Evolutionary conservation across 2,113 vertebrate genomes (phyloP).

Genomic region (Fukomys damarensis): DNA sequence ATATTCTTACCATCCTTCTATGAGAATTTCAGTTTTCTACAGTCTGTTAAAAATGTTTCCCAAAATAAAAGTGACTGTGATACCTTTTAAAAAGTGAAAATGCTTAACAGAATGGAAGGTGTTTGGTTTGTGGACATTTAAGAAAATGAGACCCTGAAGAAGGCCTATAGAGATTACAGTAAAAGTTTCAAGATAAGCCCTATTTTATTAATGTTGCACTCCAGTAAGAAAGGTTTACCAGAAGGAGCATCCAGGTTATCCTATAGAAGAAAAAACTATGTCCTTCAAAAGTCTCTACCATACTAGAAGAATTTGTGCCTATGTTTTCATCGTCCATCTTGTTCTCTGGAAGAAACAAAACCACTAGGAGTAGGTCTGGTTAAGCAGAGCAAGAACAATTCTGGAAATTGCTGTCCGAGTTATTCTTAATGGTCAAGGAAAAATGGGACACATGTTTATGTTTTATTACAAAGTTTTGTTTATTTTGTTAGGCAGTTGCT

Average conservation of each 20-base stretch:
- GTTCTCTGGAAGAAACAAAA: background rate
- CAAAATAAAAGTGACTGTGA: constrained; percentile 27
- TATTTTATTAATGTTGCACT: background rate
- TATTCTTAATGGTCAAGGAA: background rate
- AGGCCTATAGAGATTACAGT: background rate
- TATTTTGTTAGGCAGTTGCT: background rate
- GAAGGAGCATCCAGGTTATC: background rate
- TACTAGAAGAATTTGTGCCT: background rate
- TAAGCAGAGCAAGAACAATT: background rate
- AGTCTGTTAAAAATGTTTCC: background rate
- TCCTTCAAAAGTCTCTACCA: background rate
- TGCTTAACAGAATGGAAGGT: background rate
- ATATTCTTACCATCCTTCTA: background rate
- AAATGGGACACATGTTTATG: background rate
- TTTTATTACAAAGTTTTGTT: background rate
- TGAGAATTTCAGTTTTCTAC: background rate
- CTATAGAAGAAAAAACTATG: background rate
- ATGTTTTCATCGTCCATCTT: background rate
- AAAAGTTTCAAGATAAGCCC: background rate
- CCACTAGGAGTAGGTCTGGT: background rate
- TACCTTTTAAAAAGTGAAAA: background rate
- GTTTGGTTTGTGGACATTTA: constrained; percentile 11
- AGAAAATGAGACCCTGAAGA: background rate
- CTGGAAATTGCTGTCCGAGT: background rate
- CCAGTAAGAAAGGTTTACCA: background rate